Conservation (phyloP, 1,140 invertebrate genomes). For the Achatina immaculata region DNA sequence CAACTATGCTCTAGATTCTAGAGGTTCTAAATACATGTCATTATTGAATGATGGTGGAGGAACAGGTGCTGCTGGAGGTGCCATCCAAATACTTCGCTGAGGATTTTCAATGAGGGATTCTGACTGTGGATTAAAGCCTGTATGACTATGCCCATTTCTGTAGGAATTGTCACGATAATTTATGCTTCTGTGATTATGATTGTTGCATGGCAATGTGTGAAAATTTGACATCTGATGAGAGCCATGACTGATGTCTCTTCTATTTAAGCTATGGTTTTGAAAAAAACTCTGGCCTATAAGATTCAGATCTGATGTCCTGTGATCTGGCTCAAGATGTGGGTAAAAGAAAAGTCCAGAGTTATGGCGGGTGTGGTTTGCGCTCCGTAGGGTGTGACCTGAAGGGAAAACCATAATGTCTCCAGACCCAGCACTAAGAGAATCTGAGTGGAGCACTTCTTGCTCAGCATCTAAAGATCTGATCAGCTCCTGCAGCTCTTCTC, state of each 20-base stretch:
- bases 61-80: slow-evolving; percentile 26
- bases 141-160: neutral
- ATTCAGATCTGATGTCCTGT: neutral
- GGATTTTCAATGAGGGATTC: neutral
- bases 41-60: slow-evolving; percentile 44
- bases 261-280: slow-evolving; percentile 14
- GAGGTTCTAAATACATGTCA: slow-evolving; percentile 43
- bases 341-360: neutral
- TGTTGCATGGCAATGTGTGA: slow-evolving; percentile 19
- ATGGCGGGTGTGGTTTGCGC: slow-evolving; percentile 5
- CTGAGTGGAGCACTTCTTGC: slow-evolving; percentile 29
- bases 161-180: neutral
- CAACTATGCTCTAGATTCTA: slow-evolving; percentile 36
- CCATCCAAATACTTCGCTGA: slow-evolving; percentile 9
- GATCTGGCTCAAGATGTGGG: slow-evolving; percentile 8
- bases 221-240: neutral
- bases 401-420: slow-evolving; percentile 43
- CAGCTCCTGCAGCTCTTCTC: slow-evolving; percentile 46
- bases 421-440: slow-evolving; percentile 22
- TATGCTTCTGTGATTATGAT: neutral
- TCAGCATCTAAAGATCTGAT: slow-evolving; percentile 36
- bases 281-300: neutral
- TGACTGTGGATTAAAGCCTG: neutral
- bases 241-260: neutral
- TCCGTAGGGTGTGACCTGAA: slow-evolving; percentile 9